Evolutionary conservation across 2,888 invertebrate species (phyloP), one percentile per base, ranked within the genome.

Genomic region (Phyllotreta cruciferae): DNA sequence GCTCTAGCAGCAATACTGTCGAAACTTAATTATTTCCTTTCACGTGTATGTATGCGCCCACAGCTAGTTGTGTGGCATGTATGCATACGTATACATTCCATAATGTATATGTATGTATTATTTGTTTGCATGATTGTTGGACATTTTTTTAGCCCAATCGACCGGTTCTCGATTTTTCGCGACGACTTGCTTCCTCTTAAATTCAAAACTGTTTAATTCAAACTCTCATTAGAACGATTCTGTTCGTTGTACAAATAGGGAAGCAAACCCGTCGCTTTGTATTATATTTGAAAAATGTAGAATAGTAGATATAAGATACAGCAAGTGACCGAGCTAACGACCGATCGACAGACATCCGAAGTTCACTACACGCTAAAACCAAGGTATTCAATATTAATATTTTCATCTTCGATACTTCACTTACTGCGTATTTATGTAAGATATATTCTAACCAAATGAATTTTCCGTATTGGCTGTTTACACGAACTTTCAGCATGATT

Each of bases 11-110:
- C 77, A 71, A 71, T 73, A 73, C 74, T 66, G 65, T 66, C 73
- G 72, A 70, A 74, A 69, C 71, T 72, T 7, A 74, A 78, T 76
- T 78, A 76, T 75, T 78, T 76, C 70, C 71, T 71, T 74, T 77
- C 74, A 78, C 77, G 71, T 78, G 78, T 78, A 78, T 78, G 78
- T 79, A 78, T 78, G 77, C 77, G 70, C 77, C 78, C 79, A 79
- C 78, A 74, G 76, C 74, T 68, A 72, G 66, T 73, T 71, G 75
- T 74, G 76, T 78, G 77, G 77, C 76, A 79, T 79, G 77, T 76
- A 74, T 75, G 68, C 76, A 74, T 74, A 74, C 74, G 73, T 72
- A 69, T 66, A 71, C 70, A 69, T 70, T 75, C 75, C 75, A 76
- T 76, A n/a, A 74, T 70, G 73, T 75, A 70, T 75, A 47, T 50